phyloP scores from a whole-genome alignment of 2,888 invertebrate genomes.

The Heteromyza rotundicornis region DNA sequence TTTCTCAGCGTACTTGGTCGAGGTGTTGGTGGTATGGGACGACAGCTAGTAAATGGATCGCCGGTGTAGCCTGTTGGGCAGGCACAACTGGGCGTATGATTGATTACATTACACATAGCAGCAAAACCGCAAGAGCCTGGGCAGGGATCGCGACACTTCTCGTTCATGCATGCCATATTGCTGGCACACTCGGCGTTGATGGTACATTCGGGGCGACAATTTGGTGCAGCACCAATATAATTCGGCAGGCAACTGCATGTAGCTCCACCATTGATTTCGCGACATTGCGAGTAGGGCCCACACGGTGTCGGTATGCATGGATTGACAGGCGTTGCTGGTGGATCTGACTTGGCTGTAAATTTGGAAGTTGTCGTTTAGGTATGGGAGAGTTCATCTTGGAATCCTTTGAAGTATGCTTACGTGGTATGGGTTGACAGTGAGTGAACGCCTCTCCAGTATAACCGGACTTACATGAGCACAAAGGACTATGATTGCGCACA shows the following conservation, averaged over 20 bases:
- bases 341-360: conserved; percentile 25
- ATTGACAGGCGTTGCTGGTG: conserved; percentile 62
- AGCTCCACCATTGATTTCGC: conserved; percentile 70
- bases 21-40: conserved; percentile 65
- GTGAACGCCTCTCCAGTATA: conserved; percentile 82
- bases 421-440: conserved; percentile 66
- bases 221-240: conserved; percentile 77
- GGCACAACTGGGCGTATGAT: conserved; percentile 78
- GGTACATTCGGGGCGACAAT: conserved; percentile 79
- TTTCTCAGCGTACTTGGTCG: conserved; percentile 42
- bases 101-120: conserved; percentile 75
- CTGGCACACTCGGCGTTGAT: conserved; percentile 77
- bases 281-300: conserved; percentile 78
- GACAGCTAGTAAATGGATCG: conserved; percentile 77
- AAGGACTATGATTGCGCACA: conserved; percentile 82
- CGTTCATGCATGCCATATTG: conserved; percentile 74
- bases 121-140: conserved; percentile 77
- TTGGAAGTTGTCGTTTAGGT: neutral
- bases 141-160: conserved; percentile 78
- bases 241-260: conserved; percentile 76
- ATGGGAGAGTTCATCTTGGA: conserved; percentile 15
- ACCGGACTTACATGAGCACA: conserved; percentile 76
- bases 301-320: conserved; percentile 82
- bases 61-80: conserved; percentile 76
- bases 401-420: too few species aligned